Evolutionary conservation across 2,797 vertebrate species (phyloP).

Genomic region (Chelon auratus): DNA sequence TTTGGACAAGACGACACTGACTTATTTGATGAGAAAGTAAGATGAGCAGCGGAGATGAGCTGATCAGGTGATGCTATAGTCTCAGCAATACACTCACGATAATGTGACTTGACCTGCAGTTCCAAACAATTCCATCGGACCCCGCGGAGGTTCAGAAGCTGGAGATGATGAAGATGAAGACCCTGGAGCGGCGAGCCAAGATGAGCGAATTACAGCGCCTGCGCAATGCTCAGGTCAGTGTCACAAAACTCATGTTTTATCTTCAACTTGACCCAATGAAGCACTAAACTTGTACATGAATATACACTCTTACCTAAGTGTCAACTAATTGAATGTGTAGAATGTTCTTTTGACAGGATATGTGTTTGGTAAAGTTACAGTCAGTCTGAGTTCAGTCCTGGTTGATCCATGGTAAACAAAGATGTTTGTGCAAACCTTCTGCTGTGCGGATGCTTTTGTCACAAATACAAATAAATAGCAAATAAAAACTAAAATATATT

Average conservation of each 20-base stretch:
- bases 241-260: background rate
- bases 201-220: constrained; percentile 89
- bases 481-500: background rate
- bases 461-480: background rate
- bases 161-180: constrained; percentile 85
- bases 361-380: too few species aligned
- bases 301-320: background rate
- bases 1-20: constrained; percentile 66
- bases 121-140: constrained; percentile 67
- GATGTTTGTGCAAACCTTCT: background rate
- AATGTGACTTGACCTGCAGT: constrained; percentile 35
- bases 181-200: constrained; percentile 86
- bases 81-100: background rate
- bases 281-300: too few species aligned
- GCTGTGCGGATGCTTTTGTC: background rate
- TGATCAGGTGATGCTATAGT: background rate
- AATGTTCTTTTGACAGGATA: too few species aligned
- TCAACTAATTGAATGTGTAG: too few species aligned
- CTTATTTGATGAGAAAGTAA: constrained; percentile 71
- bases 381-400: background rate
- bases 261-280: background rate
- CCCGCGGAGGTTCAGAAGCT: constrained; percentile 73
- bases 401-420: background rate
- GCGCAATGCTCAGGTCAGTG: constrained; percentile 90
- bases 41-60: background rate